These are phyloP conservation scores for Pitangus sulphuratus DNA, from an alignment of 2,797 vertebrate species.

Conservation along the genomic window DNA sequence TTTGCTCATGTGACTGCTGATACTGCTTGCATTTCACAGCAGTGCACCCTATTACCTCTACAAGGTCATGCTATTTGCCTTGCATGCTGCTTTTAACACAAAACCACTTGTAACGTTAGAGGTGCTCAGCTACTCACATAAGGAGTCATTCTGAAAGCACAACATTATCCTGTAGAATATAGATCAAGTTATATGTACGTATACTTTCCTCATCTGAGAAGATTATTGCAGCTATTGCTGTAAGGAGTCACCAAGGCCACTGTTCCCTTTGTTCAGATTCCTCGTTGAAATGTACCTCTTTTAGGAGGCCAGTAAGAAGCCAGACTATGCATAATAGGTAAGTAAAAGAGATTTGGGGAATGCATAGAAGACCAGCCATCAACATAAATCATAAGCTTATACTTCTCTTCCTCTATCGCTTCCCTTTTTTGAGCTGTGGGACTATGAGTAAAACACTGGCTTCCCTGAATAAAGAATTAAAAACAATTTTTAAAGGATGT, in stretches of 20 bases:
- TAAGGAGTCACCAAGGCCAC: constrained; percentile 19
- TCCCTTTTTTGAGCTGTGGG: background rate
- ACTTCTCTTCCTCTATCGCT: background rate
- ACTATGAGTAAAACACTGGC: background rate
- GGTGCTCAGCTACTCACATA: background rate
- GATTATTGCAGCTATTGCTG: background rate
- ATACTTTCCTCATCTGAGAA: background rate
- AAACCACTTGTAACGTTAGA: background rate
- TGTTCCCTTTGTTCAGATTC: background rate
- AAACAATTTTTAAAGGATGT: background rate
- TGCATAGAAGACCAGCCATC: background rate
- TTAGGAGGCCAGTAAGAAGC: background rate
- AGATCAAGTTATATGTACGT: background rate
- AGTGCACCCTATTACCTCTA: background rate
- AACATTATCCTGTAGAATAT: background rate
- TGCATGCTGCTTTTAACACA: background rate
- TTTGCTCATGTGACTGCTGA: background rate
- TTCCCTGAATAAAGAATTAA: background rate
- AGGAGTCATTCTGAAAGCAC: background rate
- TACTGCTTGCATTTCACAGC: background rate
- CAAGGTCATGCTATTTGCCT: background rate
- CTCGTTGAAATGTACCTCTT: background rate
- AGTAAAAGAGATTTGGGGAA: background rate
- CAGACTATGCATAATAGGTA: background rate
- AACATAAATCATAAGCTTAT: background rate